Conservation (phyloP, 53 echinoderm and acorn worm genomes). For the Holothuria leucospilota region DNA sequence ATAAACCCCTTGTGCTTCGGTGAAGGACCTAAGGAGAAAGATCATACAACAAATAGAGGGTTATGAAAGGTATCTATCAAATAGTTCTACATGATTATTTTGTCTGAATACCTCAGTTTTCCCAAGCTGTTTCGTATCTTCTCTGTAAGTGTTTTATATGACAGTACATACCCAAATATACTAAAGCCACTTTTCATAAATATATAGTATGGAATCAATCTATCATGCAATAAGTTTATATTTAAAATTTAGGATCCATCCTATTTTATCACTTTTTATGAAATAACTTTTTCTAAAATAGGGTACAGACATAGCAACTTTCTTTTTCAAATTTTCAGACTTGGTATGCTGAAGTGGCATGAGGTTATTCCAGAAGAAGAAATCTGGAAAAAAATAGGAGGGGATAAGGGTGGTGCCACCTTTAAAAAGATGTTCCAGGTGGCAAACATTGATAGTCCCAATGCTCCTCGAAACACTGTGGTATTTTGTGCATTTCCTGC, state of each 20-base stretch:
- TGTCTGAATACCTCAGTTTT: too few species aligned
- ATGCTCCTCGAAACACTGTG: conserved; percentile 24
- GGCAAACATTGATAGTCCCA: background rate
- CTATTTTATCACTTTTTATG: too few species aligned
- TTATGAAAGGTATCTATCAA: background rate
- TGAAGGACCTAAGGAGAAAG: background rate
- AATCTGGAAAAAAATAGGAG: conserved; percentile 18
- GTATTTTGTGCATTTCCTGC: conserved; percentile 28
- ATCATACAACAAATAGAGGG: conserved; percentile 26
- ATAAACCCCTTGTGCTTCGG: background rate
- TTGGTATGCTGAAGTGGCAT: background rate
- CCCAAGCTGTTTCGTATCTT: too few species aligned
- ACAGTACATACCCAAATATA: too few species aligned
- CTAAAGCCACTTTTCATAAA: too few species aligned
- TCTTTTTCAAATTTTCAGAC: background rate
- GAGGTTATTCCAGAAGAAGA: background rate
- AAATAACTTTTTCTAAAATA: too few species aligned
- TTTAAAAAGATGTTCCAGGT: conserved; percentile 18
- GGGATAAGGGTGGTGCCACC: conserved; percentile 25
- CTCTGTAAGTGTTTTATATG: too few species aligned
- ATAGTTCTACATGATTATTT: too few species aligned
- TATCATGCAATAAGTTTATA: too few species aligned
- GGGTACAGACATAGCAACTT: too few species aligned
- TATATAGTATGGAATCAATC: too few species aligned
- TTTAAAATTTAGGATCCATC: too few species aligned